Conservation (phyloP, 2,888 invertebrate species). For the Parnassius glacialis region DNA sequence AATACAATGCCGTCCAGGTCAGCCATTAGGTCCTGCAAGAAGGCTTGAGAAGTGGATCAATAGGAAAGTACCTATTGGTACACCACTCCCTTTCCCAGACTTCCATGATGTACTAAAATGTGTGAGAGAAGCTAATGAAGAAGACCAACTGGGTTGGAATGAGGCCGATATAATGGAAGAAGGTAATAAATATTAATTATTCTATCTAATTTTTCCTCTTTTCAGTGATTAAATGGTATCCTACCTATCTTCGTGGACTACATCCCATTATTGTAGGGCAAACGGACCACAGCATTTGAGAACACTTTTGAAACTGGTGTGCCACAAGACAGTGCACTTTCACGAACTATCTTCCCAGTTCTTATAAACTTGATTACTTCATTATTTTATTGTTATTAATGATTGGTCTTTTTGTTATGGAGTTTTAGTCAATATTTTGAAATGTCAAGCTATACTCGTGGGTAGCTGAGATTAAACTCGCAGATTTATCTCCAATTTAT, state of each 20-base stretch:
- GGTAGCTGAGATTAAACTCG: too few species aligned
- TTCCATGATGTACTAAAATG: constrained; percentile 77
- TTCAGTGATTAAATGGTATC: too few species aligned
- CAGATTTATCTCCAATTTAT: too few species aligned
- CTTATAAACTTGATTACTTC: neutral
- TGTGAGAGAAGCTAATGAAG: constrained; percentile 63
- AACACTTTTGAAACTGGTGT: too few species aligned
- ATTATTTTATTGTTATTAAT: too few species aligned
- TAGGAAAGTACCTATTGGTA: constrained; percentile 66
- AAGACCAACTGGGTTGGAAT: constrained; percentile 65
- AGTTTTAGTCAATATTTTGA: too few species aligned
- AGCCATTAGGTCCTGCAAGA: constrained; percentile 63
- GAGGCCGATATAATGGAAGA: constrained; percentile 70
- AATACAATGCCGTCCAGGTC: constrained; percentile 59
- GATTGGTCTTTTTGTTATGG: too few species aligned
- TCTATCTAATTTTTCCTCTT: constrained; percentile 15
- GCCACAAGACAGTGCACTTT: too few species aligned
- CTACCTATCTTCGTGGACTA: too few species aligned
- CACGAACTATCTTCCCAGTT: neutral
- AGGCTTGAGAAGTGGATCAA: constrained; percentile 68
- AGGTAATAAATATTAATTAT: constrained; percentile 49
- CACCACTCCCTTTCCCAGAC: constrained; percentile 73
- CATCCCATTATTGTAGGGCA: too few species aligned
- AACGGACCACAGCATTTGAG: too few species aligned
- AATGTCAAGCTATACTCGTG: too few species aligned